Percentiles rank a stretch among this genome's conserved stretches.
Conservation (phyloP, 2,888 invertebrate genomes). For the Temnothorax unifasciatus region DNA sequence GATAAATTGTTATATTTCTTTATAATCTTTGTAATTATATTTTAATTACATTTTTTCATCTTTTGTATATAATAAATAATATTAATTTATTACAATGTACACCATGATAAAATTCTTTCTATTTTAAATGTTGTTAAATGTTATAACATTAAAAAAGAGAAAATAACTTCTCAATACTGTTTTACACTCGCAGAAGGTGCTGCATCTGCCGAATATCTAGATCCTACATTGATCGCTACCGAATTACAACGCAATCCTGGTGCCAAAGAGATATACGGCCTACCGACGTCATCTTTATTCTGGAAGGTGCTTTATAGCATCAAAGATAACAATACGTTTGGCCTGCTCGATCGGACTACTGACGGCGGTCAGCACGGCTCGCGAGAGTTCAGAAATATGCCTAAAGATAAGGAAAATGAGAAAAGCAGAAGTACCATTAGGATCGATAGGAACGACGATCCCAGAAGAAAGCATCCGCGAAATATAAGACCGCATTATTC, state of each 20-base stretch:
- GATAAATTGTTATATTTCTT: background rate
- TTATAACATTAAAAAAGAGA: background rate
- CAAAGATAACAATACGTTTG: constrained; percentile 84
- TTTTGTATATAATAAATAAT: background rate
- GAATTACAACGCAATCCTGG: constrained; percentile 82
- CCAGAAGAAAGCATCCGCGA: constrained; percentile 77
- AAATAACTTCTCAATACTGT: background rate
- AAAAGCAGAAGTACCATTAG: constrained; percentile 71
- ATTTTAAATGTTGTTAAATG: background rate
- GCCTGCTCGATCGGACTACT: constrained; percentile 77
- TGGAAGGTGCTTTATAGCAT: constrained; percentile 88
- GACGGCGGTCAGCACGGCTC: constrained; percentile 74
- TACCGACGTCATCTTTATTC: constrained; percentile 89
- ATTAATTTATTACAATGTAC: background rate
- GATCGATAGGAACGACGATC: constrained; percentile 68
- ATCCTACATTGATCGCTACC: constrained; percentile 84
- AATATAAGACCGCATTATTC: constrained; percentile 78
- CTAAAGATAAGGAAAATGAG: constrained; percentile 78
- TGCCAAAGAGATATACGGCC: constrained; percentile 87
- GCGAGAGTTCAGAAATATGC: constrained; percentile 74
- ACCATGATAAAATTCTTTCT: background rate
- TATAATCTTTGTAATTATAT: background rate
- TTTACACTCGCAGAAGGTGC: constrained; percentile 79
- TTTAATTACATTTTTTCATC: background rate
- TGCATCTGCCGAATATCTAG: constrained; percentile 84